Percentiles rank a stretch among this genome's conserved stretches.
Conservation (phyloP, 2,113 vertebrate species). For the Prunella himalayana region DNA sequence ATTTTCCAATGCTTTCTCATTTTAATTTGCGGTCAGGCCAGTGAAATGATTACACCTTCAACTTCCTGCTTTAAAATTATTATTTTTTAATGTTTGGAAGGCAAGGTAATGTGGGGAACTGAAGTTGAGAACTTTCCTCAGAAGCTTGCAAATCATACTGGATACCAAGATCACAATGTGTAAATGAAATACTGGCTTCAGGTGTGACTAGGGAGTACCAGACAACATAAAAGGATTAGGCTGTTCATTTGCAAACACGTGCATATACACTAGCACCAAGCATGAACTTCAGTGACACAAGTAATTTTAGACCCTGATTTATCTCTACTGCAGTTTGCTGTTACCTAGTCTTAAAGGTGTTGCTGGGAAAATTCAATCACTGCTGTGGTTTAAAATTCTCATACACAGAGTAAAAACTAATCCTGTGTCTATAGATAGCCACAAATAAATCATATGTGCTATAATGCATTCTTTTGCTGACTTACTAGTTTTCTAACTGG, state of each 20-base stretch:
- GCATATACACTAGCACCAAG: background rate
- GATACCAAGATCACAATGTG: background rate
- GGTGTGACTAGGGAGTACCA: background rate
- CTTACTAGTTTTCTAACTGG: background rate
- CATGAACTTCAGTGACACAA: background rate
- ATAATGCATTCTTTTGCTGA: background rate
- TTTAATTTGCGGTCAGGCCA: conserved; percentile 26
- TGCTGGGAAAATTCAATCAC: background rate
- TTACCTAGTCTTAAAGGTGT: background rate
- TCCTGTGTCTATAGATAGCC: background rate
- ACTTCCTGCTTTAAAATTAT: conserved; percentile 24
- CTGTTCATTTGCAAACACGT: background rate
- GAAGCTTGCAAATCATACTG: background rate
- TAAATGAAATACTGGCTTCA: background rate
- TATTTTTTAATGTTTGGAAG: conserved; percentile 23
- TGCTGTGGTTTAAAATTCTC: background rate
- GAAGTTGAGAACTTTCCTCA: background rate
- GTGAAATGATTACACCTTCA: conserved; percentile 26
- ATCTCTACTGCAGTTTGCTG: background rate
- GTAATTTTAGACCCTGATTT: background rate
- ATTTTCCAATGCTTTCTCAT: conserved; percentile 38
- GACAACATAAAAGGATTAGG: background rate
- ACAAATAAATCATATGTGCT: background rate
- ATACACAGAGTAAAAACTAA: background rate
- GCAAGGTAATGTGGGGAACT: background rate